Conservation (phyloP, 1,140 invertebrate species). For the Camponotus floridanus region DNA sequence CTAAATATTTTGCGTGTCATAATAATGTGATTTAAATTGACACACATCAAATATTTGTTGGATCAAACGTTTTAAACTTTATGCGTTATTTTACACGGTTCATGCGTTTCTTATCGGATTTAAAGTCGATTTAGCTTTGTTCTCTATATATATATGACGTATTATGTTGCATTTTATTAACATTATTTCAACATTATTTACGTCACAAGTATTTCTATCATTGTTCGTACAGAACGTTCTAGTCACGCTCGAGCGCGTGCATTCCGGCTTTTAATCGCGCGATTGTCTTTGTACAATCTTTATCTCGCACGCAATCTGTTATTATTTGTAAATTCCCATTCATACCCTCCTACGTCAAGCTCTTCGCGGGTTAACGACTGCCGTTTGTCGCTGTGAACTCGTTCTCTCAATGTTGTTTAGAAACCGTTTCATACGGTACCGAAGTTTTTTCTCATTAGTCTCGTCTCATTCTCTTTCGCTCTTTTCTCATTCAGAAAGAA, state of each 20-base stretch:
- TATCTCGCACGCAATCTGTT: constrained; percentile 32
- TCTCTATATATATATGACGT: background rate
- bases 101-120: background rate
- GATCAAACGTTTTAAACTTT: background rate
- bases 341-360: constrained; percentile 38
- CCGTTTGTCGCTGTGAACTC: constrained; percentile 15
- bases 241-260: background rate
- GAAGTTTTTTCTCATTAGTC: constrained; percentile 58
- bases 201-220: background rate
- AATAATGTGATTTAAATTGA: background rate
- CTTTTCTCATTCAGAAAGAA: background rate
- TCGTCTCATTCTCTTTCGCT: constrained; percentile 36
- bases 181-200: background rate
- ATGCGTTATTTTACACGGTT: too few species aligned
- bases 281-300: constrained; percentile 36
- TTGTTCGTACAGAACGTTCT: constrained; percentile 1
- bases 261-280: constrained; percentile 36
- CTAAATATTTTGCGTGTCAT: background rate
- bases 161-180: background rate
- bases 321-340: constrained; percentile 53
- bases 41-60: background rate
- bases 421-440: constrained; percentile 65
- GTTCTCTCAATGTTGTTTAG: constrained; percentile 20
- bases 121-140: background rate
- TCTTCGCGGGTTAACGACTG: constrained; percentile 62